Conservation (phyloP, 2,888 invertebrate genomes). For the Syrphus vitripennis region DNA sequence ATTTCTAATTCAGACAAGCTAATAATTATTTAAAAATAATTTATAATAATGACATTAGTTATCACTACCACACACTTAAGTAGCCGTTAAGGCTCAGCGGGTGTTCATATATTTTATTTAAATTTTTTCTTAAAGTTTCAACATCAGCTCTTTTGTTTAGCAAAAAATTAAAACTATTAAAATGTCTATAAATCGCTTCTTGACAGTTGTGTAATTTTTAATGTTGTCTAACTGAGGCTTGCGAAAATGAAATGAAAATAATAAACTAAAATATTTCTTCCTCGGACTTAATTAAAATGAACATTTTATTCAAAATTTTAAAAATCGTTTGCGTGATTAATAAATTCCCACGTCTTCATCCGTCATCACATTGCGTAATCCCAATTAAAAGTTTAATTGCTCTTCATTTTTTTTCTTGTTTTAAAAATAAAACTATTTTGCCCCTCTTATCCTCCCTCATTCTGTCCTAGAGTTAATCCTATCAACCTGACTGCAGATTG, state of each 20-base stretch:
- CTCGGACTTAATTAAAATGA: neutral
- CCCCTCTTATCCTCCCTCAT: neutral
- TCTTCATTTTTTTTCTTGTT: neutral
- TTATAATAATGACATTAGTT: neutral
- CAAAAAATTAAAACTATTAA: neutral
- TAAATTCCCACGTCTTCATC: conserved; percentile 39
- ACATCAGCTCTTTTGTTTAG: neutral
- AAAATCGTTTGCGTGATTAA: conserved; percentile 40
- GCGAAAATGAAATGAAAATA: neutral
- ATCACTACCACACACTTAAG: neutral
- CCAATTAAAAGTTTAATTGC: conserved; percentile 58
- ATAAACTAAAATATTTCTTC: conserved; percentile 10
- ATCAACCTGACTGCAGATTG: conserved; percentile 24
- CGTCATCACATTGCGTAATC: conserved; percentile 38
- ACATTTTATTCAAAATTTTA: conserved; percentile 11
- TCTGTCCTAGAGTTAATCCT: neutral
- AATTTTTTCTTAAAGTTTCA: neutral
- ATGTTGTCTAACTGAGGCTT: neutral
- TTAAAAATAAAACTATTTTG: neutral
- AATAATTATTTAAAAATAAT: neutral
- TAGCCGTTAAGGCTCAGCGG: neutral
- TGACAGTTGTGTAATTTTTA: neutral
- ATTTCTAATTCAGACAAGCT: no score
- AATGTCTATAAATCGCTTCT: neutral
- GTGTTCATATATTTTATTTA: neutral